Conservation (phyloP, 1,140 invertebrate species). For the Scylla paramamosain region DNA sequence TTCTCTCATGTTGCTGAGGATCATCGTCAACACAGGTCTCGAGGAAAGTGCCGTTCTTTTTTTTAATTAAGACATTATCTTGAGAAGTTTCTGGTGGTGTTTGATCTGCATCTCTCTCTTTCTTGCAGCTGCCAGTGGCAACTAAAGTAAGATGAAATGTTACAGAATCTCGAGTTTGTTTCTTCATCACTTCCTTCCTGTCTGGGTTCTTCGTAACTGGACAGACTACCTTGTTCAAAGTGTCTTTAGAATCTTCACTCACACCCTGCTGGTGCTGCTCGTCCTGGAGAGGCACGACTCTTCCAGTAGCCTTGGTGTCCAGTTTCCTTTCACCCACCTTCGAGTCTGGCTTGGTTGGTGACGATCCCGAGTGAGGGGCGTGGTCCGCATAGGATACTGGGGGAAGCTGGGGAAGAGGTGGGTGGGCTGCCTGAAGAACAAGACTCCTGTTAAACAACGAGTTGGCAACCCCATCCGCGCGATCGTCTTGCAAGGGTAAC, state of each 20-base stretch:
- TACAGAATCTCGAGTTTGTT: neutral
- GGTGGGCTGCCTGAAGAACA: neutral
- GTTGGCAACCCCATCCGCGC: constrained; percentile 7
- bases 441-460: neutral
- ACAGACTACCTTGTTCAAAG: neutral
- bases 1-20: neutral
- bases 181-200: neutral
- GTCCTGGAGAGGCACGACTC: neutral
- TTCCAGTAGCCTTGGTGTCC: neutral
- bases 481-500: constrained; percentile 52
- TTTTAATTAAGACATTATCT: neutral
- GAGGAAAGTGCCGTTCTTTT: neutral
- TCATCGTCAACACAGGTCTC: neutral
- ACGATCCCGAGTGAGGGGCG: neutral
- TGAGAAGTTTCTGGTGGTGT: neutral
- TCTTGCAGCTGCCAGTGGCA: neutral
- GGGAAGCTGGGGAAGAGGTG: neutral
- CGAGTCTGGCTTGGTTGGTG: neutral
- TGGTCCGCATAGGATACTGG: neutral
- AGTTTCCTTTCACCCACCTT: neutral
- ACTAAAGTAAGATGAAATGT: neutral
- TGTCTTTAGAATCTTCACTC: neutral
- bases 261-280: neutral
- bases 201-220: neutral
- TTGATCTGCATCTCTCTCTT: neutral